Evolutionary conservation across 1,140 invertebrate genomes (phyloP), one percentile per base, ranked within the genome.

Genomic region (Brachystomella parvula): DNA sequence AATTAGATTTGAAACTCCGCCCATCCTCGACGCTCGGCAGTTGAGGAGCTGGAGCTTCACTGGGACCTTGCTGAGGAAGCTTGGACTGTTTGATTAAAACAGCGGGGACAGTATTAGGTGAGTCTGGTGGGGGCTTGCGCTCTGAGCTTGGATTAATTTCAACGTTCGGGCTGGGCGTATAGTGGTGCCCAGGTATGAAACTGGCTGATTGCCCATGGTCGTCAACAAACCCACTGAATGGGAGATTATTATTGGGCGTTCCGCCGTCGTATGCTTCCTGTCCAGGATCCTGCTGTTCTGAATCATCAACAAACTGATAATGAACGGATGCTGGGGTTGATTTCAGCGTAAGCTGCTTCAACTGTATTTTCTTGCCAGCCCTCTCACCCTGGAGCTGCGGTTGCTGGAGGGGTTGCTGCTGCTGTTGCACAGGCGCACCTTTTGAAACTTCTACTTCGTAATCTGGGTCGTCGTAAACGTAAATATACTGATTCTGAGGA

Each of bases 391-490:
- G n/a, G n/a, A 44, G n/a, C 39, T 44, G 39, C 9, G 39, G 39
- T n/a, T 44, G 9, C 39, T 44, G 39, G 9, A n/a, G 9, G 24
- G 15, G 3, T 32, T 62, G 30, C 32, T 62, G 31, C 17, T 62
- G 6, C 61, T 9, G 19, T 58, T 53, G 39, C 26, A 12, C 35
- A 19, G 35, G 9, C 49, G 49, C 3, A 53, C 3, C 21, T 24
- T 24, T 9, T 15, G 49, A 19, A 53, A 53, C 69, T 24, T 62
- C 70, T 12, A 63, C 64, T n/a, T 68, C 71, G 49, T 73, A 71
- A 47, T 73, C 72, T n/a, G 56, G 49, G 58, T 73, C 69, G 44
- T 73, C 72, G 59, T 73, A 73, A 12, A 73, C 72, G 30, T 73
- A 73, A 28, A 73, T 58, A 49, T 65, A 71, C 24, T 63, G 62